Conservation (phyloP, 2,888 invertebrate genomes). For the Melieria crassipennis region DNA sequence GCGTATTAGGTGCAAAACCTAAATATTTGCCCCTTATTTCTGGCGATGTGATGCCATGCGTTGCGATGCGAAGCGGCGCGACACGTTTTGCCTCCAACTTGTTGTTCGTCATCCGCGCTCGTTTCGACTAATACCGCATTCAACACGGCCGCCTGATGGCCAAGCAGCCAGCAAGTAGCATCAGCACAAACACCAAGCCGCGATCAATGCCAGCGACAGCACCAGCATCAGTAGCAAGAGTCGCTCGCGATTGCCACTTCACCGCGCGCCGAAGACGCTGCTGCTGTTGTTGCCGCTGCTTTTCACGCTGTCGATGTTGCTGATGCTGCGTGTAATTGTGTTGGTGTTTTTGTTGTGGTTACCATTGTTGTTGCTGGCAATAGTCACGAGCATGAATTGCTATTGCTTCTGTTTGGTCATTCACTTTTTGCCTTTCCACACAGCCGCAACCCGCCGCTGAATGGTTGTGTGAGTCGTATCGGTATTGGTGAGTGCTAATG, state of each 20-base stretch:
- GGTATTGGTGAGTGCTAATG: slow-evolving; percentile 57
- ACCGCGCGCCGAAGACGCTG: not conserved
- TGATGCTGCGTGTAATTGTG: not conserved
- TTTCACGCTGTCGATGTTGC: not conserved
- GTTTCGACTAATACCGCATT: slow-evolving; percentile 57
- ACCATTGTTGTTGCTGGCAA: slow-evolving; percentile 10
- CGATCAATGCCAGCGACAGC: slow-evolving; percentile 3
- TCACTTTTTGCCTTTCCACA: slow-evolving; percentile 34
- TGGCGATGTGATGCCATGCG: slow-evolving; percentile 22
- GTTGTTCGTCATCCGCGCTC: slow-evolving; percentile 61
- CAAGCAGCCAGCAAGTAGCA: slow-evolving; percentile 37
- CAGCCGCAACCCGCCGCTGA: slow-evolving; percentile 22
- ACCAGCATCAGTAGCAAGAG: slow-evolving; percentile 19
- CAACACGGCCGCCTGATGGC: slow-evolving; percentile 36
- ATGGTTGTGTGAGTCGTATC: slow-evolving; percentile 17
- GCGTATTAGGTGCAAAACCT: not conserved
- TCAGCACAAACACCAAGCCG: slow-evolving; percentile 26
- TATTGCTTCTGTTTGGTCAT: slow-evolving; percentile 44
- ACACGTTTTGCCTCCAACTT: slow-evolving; percentile 46
- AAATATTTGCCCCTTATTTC: not conserved
- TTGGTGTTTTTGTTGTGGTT: slow-evolving; percentile 15
- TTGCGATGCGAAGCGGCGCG: slow-evolving; percentile 27
- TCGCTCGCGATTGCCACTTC: not conserved
- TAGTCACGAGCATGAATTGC: slow-evolving; percentile 18
- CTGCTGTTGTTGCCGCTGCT: slow-evolving; percentile 3